Evolutionary conservation across 2,888 invertebrate genomes (phyloP).

Genomic region (Polietes domitor): DNA sequence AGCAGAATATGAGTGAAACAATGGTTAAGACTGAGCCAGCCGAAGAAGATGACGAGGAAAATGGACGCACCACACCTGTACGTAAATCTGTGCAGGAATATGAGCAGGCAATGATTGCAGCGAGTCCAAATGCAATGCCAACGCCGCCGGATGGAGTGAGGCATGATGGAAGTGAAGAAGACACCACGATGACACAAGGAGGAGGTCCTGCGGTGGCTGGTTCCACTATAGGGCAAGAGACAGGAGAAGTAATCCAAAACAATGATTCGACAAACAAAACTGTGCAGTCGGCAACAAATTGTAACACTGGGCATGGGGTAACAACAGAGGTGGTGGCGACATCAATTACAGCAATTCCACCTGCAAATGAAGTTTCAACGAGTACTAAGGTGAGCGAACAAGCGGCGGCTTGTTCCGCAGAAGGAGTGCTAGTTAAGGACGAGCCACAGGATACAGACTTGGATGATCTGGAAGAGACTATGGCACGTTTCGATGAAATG

Average conservation of each 20-base stretch:
- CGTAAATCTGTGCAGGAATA: neutral
- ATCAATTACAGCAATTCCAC: no score
- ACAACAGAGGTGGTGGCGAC: neutral
- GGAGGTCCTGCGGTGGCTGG: neutral
- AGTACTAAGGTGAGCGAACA: no score
- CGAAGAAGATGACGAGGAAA: constrained; percentile 29
- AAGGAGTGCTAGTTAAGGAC: no score
- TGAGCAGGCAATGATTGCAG: neutral
- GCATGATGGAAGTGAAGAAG: neutral
- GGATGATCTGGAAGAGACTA: no score
- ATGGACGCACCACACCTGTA: constrained; percentile 19
- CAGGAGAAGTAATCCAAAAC: neutral
- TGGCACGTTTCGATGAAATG: no score
- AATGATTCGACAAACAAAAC: neutral
- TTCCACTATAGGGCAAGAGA: neutral
- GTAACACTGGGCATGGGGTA: neutral
- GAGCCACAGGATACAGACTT: no score
- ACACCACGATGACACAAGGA: neutral
- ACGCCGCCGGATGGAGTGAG: neutral
- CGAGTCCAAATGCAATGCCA: no score
- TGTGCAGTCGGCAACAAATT: no score
- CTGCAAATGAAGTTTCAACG: no score
- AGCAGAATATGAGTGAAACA: constrained; percentile 1
- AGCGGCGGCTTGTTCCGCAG: no score
- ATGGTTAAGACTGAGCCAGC: neutral